Conservation (phyloP, 2,888 invertebrate species). For the Anticlea derivata region DNA sequence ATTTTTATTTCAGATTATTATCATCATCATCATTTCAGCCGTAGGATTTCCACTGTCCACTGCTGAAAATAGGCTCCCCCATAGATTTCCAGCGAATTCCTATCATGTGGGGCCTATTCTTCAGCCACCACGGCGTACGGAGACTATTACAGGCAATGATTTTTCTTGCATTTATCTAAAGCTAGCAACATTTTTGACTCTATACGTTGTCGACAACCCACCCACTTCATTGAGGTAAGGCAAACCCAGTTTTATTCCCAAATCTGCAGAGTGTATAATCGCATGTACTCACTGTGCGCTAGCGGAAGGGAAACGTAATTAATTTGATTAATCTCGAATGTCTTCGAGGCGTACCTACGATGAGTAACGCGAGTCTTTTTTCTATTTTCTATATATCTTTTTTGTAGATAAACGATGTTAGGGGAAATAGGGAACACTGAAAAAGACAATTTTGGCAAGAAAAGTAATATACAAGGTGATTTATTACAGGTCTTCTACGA, state of each 20-base stretch:
- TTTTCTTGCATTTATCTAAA: too few relatives aligned
- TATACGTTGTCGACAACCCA: not conserved
- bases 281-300: conserved; percentile 40
- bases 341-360: conserved; percentile 58
- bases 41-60: too few relatives aligned
- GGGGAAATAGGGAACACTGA: not conserved
- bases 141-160: too few relatives aligned
- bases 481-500: too few relatives aligned
- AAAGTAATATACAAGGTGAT: too few relatives aligned
- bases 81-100: too few relatives aligned
- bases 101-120: too few relatives aligned
- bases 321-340: conserved; percentile 73
- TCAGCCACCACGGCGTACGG: too few relatives aligned
- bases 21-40: too few relatives aligned
- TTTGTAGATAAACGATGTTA: conserved; percentile 19
- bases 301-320: conserved; percentile 68
- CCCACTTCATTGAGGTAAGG: not conserved
- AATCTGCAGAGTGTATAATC: not conserved
- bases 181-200: not conserved
- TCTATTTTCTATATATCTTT: conserved; percentile 35
- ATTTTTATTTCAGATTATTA: too few relatives aligned
- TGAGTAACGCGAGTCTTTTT: conserved; percentile 62
- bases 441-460: too few relatives aligned
- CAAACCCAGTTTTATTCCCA: not conserved
- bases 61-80: too few relatives aligned